Evolutionary conservation across 2,888 invertebrate species (phyloP), one percentile per base, ranked within the genome.

Genomic region (Adelognathus sp.): DNA sequence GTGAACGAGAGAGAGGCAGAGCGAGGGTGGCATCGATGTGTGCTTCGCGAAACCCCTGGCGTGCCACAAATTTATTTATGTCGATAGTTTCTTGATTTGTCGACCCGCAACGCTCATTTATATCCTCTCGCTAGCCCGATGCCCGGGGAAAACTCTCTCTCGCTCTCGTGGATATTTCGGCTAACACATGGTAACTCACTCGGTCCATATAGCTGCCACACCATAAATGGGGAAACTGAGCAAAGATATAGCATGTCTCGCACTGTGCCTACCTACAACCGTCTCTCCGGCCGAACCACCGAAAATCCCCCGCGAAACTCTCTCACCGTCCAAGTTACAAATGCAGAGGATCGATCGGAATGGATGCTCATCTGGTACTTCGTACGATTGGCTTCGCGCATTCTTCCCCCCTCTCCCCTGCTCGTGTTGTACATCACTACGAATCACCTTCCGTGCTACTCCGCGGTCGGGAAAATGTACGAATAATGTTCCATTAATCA

Each of bases 21-120:
- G 69, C 60, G 2, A 39, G 70, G 60, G 50, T 69, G 29, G 63
- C 54, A 56, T 44, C 60, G 81, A 77, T 78, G 85, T n/a, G n/a
- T 83, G 81, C 84, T 82, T 83, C 81, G 82, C 81, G 86, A 85
- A 87, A 87, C 87, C 90, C 89, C 90, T 83, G 81, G 87, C 85
- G 90, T 82, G 88, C 89, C 88, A 88, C 90, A 90, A 88, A 91
- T 91, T 89, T 91, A 91, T 91, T 91, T 91, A 91, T 90, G 91
- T 91, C 91, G 91, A 91, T 91, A 91, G 90, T 91, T 91, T 90
- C 91, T 91, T 91, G 91, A 91, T 91, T 91, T 91, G 91, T 91
- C 89, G 91, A 90, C 90, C 89, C 84, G 85, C 85, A 86, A 85
- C 85, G 86, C 89, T 90, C 91, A 90, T 91, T 90, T 90, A 91